These are phyloP conservation scores for Paratilapia polleni DNA, from an alignment of 2,113 vertebrate species.

Conservation along the genomic window DNA sequence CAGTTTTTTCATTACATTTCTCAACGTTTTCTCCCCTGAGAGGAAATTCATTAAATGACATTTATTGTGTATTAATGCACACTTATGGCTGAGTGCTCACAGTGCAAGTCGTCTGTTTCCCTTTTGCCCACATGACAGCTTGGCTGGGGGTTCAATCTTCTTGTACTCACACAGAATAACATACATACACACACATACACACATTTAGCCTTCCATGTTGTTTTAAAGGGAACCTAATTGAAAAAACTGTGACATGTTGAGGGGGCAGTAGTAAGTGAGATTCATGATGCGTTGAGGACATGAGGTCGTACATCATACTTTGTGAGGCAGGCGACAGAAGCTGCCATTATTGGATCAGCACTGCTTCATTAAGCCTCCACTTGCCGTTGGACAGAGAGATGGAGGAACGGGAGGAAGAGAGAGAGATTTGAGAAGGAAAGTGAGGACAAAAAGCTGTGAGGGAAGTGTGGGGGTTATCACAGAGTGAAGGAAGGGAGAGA, in stretches of 20 bases:
- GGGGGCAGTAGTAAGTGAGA: slow-evolving; percentile 43
- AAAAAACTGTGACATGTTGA: slow-evolving; percentile 8
- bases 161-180: background rate
- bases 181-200: background rate
- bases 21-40: slow-evolving; percentile 3
- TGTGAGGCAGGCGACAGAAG: slow-evolving; percentile 54
- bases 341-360: slow-evolving; percentile 67
- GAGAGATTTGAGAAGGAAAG: background rate
- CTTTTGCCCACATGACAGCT: background rate
- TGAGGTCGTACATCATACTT: slow-evolving; percentile 48
- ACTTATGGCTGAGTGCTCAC: slow-evolving; percentile 1
- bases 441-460: background rate
- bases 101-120: background rate
- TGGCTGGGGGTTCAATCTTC: background rate
- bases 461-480: background rate
- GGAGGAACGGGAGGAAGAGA: background rate
- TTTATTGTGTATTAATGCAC: slow-evolving; percentile 42
- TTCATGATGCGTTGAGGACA: slow-evolving; percentile 27
- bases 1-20: background rate
- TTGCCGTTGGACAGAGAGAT: slow-evolving; percentile 47
- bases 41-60: slow-evolving; percentile 25
- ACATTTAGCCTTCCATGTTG: background rate
- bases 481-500: background rate
- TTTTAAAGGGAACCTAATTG: slow-evolving; percentile 29
- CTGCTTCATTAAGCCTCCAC: slow-evolving; percentile 70